Evolutionary conservation across 2,888 invertebrate species (phyloP), one percentile per base, ranked within the genome.

Genomic region (Eilema depressum): DNA sequence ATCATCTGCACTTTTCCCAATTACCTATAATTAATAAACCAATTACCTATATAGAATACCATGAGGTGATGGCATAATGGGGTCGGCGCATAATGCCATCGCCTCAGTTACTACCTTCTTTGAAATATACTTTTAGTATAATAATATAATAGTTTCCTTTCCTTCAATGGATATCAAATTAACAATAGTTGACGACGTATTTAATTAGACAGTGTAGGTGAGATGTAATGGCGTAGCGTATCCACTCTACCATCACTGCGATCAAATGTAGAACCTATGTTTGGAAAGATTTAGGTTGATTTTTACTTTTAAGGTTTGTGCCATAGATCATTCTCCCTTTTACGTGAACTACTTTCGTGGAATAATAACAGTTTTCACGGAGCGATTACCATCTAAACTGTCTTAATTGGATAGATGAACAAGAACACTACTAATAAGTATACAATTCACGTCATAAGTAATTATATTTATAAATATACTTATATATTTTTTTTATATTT

Each of bases 331-430:
- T 53, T 53, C n/a, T 53, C 20, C 53, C 53, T 53, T 53, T n/a
- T 12, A 37, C 23, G 10, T 20, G 28, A 33, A 1, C 30, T 30
- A 30, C 25, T n/a, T 37, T 41, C 20, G 30, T n/a, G 28, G 28
- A 61, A 61, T 25, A 57, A 61, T 20, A 30, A 61, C 61, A 17
- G 30, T 30, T 61, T 61, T 61, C 17, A 60, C 60, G 60, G 60
- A 30, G 61, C 30, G 61, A 30, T 61, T 30, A 61, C 17, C 61
- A 61, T 61, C 28, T 61, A n/a, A 61, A 30, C 17, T 41, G 63
- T 37, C 37, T 63, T 33, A 23, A 37, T 63, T 23, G 62, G 62
- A 14, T 63, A 23, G 25, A 41, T 63, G 63, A 63, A 41, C 63
- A 23, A 63, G 41, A 63, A 63, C 23, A 37, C 10, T 33, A 23